Evolutionary conservation across 2,113 vertebrate genomes (phyloP).

Genomic region (Pterophyllum scalare): DNA sequence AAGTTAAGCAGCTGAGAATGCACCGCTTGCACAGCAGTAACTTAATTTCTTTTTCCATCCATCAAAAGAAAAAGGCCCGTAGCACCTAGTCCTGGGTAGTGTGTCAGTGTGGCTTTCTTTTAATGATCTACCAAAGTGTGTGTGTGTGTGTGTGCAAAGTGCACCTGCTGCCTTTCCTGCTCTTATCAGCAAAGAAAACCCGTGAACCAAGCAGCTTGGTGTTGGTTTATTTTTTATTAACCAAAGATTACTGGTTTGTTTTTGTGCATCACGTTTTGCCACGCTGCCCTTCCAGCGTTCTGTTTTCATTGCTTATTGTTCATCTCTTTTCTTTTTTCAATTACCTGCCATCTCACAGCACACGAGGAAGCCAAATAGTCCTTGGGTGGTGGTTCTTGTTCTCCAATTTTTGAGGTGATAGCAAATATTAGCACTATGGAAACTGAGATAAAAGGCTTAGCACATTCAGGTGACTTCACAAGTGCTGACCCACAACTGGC

Average conservation of each 20-base stretch:
- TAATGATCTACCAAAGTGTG: neutral
- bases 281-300: constrained; percentile 7
- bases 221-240: constrained; percentile 56
- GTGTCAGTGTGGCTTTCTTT: neutral
- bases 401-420: neutral
- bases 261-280: constrained; percentile 10
- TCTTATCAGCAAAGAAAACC: constrained; percentile 57
- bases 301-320: neutral
- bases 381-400: neutral
- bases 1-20: constrained; percentile 64
- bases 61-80: constrained; percentile 20
- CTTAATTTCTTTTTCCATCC: constrained; percentile 32
- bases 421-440: constrained; percentile 3
- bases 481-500: neutral
- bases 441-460: neutral
- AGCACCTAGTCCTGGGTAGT: neutral
- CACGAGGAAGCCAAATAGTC: neutral
- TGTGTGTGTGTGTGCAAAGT: constrained; percentile 28
- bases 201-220: constrained; percentile 54
- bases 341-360: neutral
- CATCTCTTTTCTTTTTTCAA: neutral
- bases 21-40: constrained; percentile 34
- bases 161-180: constrained; percentile 69
- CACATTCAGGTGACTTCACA: constrained; percentile 1
- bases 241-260: constrained; percentile 58